A percentile compares a stretch with the other conserved stretches of the same genome.
phyloP scores from a whole-genome alignment of 2,113 vertebrate species.

The Menidia beryllina region DNA sequence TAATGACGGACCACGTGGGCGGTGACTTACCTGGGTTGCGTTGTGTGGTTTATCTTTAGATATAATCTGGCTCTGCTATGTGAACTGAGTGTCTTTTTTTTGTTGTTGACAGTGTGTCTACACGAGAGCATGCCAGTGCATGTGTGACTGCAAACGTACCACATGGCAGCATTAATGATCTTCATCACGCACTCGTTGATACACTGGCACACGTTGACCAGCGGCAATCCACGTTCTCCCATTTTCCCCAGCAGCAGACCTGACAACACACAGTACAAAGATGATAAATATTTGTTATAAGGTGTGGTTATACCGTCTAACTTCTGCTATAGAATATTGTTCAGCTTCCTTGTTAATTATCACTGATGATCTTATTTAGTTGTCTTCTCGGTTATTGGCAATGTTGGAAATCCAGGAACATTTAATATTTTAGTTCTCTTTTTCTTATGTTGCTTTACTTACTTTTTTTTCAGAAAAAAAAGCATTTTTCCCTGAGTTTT shows the following conservation, averaged over 20 bases:
- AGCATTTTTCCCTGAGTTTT: too few relatives aligned
- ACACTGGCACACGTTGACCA: conserved; percentile 91
- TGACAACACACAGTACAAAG: conserved; percentile 39
- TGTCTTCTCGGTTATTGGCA: too few relatives aligned
- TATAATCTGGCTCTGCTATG: conserved; percentile 40
- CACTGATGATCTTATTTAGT: too few relatives aligned
- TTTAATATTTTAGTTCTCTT: too few relatives aligned
- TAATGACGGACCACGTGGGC: background rate
- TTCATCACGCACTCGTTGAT: conserved; percentile 93
- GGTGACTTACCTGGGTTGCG: background rate
- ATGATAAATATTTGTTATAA: background rate
- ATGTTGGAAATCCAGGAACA: too few relatives aligned
- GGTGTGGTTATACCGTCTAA: background rate
- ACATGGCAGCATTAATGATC: conserved; percentile 89
- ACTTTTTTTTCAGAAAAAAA: too few relatives aligned
- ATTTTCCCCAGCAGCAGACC: conserved; percentile 90
- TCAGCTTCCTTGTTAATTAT: too few relatives aligned
- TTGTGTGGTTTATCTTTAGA: conserved; percentile 46
- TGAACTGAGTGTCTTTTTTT: conserved; percentile 19
- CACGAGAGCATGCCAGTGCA: background rate
- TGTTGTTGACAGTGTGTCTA: background rate
- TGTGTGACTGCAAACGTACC: conserved; percentile 68
- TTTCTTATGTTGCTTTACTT: too few relatives aligned
- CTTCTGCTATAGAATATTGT: background rate
- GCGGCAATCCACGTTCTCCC: conserved; percentile 86